Percentiles rank a stretch among this genome's conserved stretches.
These are phyloP conservation scores for Actinostola sp. DNA, from an alignment of 92 coral and sea anemone species.

Conservation along the genomic window DNA sequence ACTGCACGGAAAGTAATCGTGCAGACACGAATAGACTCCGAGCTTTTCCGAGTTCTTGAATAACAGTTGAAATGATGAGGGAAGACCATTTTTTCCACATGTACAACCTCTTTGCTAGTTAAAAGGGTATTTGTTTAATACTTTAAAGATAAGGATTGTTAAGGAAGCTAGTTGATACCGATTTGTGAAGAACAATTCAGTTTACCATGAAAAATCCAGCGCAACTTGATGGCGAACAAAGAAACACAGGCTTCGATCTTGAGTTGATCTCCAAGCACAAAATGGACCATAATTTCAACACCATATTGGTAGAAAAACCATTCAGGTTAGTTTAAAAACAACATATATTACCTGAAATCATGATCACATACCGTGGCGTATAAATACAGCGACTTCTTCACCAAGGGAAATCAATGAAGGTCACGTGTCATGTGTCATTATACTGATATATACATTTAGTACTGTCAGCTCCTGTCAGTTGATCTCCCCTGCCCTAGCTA, in stretches of 20 bases:
- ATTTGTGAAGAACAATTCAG: not conserved
- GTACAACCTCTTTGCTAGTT: not conserved
- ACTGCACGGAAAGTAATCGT: not conserved
- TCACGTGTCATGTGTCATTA: no score
- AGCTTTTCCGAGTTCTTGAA: not conserved
- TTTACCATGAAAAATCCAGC: slow-evolving; percentile 5
- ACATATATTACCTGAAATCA: not conserved
- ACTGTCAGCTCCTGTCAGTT: no score
- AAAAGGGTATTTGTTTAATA: not conserved
- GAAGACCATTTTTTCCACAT: not conserved
- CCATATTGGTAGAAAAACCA: slow-evolving; percentile 51
- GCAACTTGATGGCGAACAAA: slow-evolving; percentile 6
- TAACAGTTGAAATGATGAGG: not conserved
- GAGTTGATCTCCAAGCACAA: slow-evolving; percentile 30
- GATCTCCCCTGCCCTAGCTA: no score
- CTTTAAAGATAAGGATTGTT: not conserved
- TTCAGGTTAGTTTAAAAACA: slow-evolving; percentile 41
- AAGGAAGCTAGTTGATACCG: not conserved
- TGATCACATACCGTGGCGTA: no score
- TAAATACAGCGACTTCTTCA: no score
- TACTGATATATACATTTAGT: no score
- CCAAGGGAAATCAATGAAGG: no score
- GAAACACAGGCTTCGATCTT: not conserved
- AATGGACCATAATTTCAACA: slow-evolving; percentile 41
- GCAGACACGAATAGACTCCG: not conserved